Conservation (phyloP, 2,797 vertebrate species). For the Chaenodraco wilsoni region DNA sequence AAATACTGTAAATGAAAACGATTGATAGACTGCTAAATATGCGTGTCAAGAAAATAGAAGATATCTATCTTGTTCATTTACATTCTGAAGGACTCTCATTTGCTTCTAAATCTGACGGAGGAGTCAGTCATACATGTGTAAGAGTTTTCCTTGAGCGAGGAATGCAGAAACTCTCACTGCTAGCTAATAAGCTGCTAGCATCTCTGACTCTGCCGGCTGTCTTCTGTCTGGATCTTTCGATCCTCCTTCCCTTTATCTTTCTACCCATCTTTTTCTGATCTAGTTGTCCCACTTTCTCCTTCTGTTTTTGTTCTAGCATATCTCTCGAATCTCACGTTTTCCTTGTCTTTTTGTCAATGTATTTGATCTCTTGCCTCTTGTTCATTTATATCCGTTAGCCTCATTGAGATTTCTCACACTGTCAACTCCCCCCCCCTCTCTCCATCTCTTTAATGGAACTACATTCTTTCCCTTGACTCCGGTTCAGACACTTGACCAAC, state of each 20-base stretch:
- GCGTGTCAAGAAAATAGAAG: background rate
- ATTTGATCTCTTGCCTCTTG: background rate
- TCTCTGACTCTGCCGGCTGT: constrained; percentile 17
- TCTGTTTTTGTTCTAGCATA: background rate
- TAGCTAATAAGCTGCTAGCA: constrained; percentile 1
- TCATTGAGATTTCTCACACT: background rate
- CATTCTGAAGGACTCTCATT: background rate
- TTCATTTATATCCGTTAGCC: background rate
- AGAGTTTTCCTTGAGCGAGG: constrained; percentile 21
- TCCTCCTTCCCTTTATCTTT: background rate
- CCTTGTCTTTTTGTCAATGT: no score
- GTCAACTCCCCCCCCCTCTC: background rate
- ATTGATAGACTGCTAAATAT: background rate
- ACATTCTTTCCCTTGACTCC: constrained; percentile 66
- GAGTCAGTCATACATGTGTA: constrained; percentile 20
- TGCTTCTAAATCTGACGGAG: background rate
- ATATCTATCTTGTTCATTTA: background rate
- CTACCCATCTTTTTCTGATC: constrained; percentile 3
- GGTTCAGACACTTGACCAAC: constrained; percentile 64
- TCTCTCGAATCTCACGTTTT: background rate
- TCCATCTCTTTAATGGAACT: constrained; percentile 44
- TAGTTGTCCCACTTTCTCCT: background rate
- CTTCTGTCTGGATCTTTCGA: background rate
- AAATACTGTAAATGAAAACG: no score
- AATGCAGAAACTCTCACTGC: constrained; percentile 17